Percentiles rank a stretch among this genome's conserved stretches.
Evolutionary conservation across 2,797 vertebrate species (phyloP).

Genomic region (Aulostomus chinensis): DNA sequence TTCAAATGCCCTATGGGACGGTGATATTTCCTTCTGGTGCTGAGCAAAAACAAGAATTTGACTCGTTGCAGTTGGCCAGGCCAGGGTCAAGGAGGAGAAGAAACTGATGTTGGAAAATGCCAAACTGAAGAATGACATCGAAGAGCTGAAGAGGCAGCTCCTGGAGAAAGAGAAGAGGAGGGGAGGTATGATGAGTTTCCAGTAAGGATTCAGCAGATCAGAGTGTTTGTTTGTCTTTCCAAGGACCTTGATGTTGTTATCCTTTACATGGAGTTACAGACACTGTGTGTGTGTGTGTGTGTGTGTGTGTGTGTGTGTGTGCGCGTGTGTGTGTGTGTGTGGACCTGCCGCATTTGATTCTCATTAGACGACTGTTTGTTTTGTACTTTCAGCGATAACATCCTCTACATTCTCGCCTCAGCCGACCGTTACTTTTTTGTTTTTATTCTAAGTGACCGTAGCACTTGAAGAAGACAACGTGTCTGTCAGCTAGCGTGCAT

Average conservation of each 20-base stretch:
- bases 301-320: too few relatives aligned
- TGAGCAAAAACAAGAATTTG: constrained; percentile 27
- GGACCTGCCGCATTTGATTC: constrained; percentile 32
- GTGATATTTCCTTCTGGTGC: constrained; percentile 14
- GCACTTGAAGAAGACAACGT: constrained; percentile 28
- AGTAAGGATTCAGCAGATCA: constrained; percentile 4
- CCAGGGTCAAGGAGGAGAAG: constrained; percentile 94
- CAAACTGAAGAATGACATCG: constrained; percentile 95
- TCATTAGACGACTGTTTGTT: constrained; percentile 48
- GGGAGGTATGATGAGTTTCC: constrained; percentile 78
- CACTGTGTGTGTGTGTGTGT: too few relatives aligned
- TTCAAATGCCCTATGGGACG: constrained; percentile 6
- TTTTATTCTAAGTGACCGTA: constrained; percentile 31
- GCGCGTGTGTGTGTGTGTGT: too few relatives aligned
- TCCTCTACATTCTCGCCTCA: constrained; percentile 38
- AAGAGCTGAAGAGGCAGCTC: constrained; percentile 89
- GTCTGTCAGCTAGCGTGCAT: constrained; percentile 33
- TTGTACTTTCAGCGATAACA: constrained; percentile 41
- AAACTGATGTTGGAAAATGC: constrained; percentile 95
- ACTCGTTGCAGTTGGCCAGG: constrained; percentile 85
- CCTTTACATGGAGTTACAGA: constrained; percentile 21
- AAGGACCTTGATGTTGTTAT: constrained; percentile 41
- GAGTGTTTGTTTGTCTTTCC: constrained; percentile 40
- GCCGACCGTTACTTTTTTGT: constrained; percentile 21
- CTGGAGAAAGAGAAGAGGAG: constrained; percentile 90